Evolutionary conservation across 92 coral and sea anemone species (phyloP), one percentile per base, ranked within the genome.

Genomic region (Actinernus sp.): DNA sequence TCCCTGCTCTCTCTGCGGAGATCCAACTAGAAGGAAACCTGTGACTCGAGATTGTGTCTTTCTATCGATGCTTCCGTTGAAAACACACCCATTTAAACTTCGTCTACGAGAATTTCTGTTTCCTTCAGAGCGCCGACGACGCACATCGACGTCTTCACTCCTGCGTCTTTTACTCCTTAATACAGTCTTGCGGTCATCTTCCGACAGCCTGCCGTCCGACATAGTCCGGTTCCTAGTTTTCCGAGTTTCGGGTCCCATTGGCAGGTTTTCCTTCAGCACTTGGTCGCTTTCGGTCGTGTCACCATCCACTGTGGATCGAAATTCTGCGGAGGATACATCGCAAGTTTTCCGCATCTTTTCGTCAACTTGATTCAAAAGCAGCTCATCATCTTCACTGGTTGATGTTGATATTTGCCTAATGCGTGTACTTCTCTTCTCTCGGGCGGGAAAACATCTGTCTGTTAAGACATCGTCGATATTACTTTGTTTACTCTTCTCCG

Each of bases 1-100:
- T 2, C 29, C 16, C 25, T 33, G 26, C 12, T 23, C 48, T 63
- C 71, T 28, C 32, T 19, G 53, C 2, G 79, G 64, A 6, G 79
- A 68, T 20, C 49, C 65, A 20, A 63, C 43, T 18, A 29, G 34
- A 36, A 78, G 11, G 48, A 78, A 65, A 25, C 71, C 76, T 44
- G 91, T 64, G 10, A 49, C 52, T 1, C 69, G 71, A 13, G 82
- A 49, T 38, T 78, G 91, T 11, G 48, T 50, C n/a, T n/a, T n/a
- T 45, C 11, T 45, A 47, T 21, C 38, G 32, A 55, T 61, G 6
- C 29, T 49, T 40, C 53, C 44, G 16, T 54, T 77, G 25, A 47
- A 57, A 4, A 30, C 38, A 31, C 53, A 36, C 17, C 40, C 77
- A 17, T 44, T 31, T 19, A 39, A 34, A 12, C 18, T 34, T 11